These are phyloP conservation scores for Drosophila infuscata DNA, from an alignment of 2,888 invertebrate genomes.

Conservation along the genomic window DNA sequence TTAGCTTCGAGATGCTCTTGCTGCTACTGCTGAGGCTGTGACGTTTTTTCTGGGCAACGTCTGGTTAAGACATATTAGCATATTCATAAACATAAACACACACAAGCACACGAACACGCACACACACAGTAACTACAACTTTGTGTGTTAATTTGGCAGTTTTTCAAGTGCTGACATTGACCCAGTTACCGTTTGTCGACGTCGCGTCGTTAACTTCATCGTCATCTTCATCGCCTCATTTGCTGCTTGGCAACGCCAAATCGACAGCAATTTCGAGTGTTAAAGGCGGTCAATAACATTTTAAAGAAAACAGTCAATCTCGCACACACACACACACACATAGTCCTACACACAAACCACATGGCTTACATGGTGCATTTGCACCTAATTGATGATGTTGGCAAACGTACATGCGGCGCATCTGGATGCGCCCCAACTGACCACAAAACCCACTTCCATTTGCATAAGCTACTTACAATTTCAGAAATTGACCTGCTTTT, in stretches of 20 bases:
- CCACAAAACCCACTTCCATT: slow-evolving; percentile 35
- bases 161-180: slow-evolving; percentile 81
- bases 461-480: slow-evolving; percentile 54
- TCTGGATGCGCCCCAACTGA: slow-evolving; percentile 7
- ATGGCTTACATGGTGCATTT: slow-evolving; percentile 9
- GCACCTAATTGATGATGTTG: slow-evolving; percentile 35
- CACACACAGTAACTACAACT: not conserved
- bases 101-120: not conserved
- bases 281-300: slow-evolving; percentile 75
- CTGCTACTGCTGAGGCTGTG: slow-evolving; percentile 21
- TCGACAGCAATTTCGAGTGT: slow-evolving; percentile 35
- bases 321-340: slow-evolving; percentile 18
- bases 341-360: slow-evolving; percentile 1
- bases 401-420: slow-evolving; percentile 1
- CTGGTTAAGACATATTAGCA: slow-evolving; percentile 37
- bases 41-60: slow-evolving; percentile 39
- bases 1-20: slow-evolving; percentile 35
- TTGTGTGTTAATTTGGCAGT: slow-evolving; percentile 74
- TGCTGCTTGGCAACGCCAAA: slow-evolving; percentile 52
- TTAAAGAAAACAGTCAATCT: slow-evolving; percentile 22
- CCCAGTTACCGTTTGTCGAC: slow-evolving; percentile 71
- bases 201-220: slow-evolving; percentile 39
- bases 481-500: slow-evolving; percentile 10
- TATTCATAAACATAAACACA: slow-evolving; percentile 7
- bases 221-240: slow-evolving; percentile 54